Percentiles rank a stretch among this genome's conserved stretches.
phyloP scores from a whole-genome alignment of 2,888 invertebrate species.

The Orthosia gothica region DNA sequence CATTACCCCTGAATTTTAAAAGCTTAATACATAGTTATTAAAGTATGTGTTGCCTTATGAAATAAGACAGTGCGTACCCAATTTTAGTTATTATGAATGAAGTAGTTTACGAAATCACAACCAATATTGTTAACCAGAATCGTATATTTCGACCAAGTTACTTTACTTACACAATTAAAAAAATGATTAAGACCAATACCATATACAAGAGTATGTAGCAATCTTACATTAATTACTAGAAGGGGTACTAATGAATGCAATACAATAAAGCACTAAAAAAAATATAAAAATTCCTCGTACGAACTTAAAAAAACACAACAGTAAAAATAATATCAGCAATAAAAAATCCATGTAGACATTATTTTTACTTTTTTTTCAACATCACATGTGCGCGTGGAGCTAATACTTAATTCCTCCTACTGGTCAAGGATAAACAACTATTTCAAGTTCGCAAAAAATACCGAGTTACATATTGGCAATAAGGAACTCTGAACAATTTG shows the following conservation, averaged over 20 bases:
- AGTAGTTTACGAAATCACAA: slow-evolving; percentile 1
- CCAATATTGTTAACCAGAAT: neutral
- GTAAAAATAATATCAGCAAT: too few species aligned
- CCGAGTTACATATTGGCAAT: slow-evolving; percentile 20
- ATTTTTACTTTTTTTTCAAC: neutral
- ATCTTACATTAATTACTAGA: slow-evolving; percentile 14
- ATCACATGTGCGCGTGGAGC: too few species aligned
- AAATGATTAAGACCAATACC: neutral
- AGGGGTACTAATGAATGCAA: slow-evolving; percentile 8
- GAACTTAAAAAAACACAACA: neutral
- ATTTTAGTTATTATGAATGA: neutral
- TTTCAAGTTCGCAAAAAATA: slow-evolving; percentile 31
- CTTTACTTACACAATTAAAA: neutral
- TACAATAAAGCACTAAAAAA: slow-evolving; percentile 18
- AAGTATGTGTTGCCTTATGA: neutral
- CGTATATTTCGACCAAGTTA: neutral
- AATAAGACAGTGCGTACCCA: neutral
- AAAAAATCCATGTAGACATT: neutral
- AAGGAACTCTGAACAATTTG: slow-evolving; percentile 41
- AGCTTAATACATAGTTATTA: neutral
- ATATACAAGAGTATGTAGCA: neutral
- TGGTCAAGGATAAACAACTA: slow-evolving; percentile 24
- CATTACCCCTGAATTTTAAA: neutral
- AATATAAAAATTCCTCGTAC: slow-evolving; percentile 2
- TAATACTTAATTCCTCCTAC: neutral